These are phyloP conservation scores for Eidolon helvum DNA, from an alignment of 2,113 vertebrate species.

Conservation along the genomic window DNA sequence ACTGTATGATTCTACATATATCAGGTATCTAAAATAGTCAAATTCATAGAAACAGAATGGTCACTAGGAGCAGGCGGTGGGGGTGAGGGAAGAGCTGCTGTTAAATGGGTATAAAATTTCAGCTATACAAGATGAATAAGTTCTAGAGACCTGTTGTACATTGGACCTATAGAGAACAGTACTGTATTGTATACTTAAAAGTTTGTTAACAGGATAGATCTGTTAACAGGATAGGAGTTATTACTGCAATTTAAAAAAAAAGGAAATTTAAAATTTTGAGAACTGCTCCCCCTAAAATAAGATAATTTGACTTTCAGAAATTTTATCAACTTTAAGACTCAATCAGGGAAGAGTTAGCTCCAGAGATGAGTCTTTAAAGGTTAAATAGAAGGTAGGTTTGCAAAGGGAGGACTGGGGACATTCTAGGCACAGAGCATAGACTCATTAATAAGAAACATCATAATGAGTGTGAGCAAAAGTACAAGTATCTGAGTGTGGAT, in stretches of 20 bases:
- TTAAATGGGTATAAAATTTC: not conserved
- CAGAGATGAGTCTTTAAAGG: not conserved
- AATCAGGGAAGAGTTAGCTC: not conserved
- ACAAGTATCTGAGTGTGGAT: not conserved
- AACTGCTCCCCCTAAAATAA: not conserved
- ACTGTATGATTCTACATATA: not conserved
- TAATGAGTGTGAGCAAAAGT: not conserved
- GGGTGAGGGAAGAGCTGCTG: not conserved
- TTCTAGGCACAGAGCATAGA: not conserved
- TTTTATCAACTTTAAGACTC: constrained; percentile 28
- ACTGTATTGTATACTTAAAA: not conserved
- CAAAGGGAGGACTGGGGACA: not conserved
- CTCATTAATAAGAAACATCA: not conserved
- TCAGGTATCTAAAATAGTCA: not conserved
- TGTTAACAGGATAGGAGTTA: not conserved
- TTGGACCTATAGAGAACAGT: not conserved
- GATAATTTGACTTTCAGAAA: constrained; percentile 47
- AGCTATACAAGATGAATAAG: not conserved
- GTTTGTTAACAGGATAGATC: not conserved
- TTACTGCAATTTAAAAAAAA: not conserved
- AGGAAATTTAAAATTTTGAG: not conserved
- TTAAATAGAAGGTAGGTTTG: not conserved
- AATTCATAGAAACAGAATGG: not conserved
- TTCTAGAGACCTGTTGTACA: not conserved
- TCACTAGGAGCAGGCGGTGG: not conserved